Conservation (phyloP, 2,888 invertebrate genomes). For the Ormia ochracea region DNA sequence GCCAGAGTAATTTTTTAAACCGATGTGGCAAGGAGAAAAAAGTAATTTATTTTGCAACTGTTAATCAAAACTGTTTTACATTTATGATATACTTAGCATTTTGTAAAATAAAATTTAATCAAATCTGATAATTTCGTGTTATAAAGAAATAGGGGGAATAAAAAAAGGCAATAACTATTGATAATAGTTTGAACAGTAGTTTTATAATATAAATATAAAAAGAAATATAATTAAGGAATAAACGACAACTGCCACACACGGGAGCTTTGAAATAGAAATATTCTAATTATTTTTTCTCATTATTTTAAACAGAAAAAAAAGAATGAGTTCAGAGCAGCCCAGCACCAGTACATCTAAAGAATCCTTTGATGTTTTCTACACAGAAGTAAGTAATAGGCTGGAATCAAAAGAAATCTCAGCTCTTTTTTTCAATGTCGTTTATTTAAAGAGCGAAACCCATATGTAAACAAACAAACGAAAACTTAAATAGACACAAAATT, state of each 20-base stretch:
- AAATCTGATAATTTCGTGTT: too few species aligned
- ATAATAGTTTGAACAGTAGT: not conserved
- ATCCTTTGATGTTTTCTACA: constrained; percentile 89
- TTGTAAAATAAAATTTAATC: too few species aligned
- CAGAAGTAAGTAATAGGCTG: constrained; percentile 81
- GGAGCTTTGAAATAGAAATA: constrained; percentile 26
- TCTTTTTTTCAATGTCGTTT: constrained; percentile 54
- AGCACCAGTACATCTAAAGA: constrained; percentile 79
- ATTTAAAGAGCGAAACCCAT: constrained; percentile 43
- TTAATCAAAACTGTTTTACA: too few species aligned
- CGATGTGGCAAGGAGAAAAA: too few species aligned
- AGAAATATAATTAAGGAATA: not conserved
- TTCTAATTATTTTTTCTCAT: constrained; percentile 40
- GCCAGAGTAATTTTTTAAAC: too few species aligned
- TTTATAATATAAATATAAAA: not conserved
- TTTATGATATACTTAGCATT: too few species aligned
- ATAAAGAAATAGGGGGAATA: not conserved
- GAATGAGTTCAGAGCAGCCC: constrained; percentile 71
- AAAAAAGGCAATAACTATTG: not conserved
- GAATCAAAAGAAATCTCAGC: constrained; percentile 30
- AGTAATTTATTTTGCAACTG: too few species aligned
- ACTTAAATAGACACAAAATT: constrained; percentile 27
- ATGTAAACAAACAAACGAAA: constrained; percentile 52
- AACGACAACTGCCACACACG: not conserved
- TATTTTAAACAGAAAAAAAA: constrained; percentile 42